Base-by-base conservation (phyloP, 2,797 vertebrate species). In the Macropus fuliginosus region DNA sequence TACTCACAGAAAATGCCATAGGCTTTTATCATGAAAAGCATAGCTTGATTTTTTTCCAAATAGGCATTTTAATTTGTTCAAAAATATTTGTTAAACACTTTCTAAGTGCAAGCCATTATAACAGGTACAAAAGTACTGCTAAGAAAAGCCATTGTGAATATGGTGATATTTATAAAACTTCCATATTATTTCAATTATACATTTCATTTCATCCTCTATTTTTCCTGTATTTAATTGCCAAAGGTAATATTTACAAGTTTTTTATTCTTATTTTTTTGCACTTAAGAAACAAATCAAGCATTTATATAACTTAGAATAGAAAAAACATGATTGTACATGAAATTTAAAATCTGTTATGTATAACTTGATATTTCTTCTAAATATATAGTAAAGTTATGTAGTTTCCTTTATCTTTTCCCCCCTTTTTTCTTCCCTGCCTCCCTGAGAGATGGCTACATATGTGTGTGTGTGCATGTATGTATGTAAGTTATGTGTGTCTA, bases 1-100 rank as follows among this genome's bases (percentile, higher is more conserved):
- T 29, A 40, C 24, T 28, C 24, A 56, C 10, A 93, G 5, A 81
- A 95, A 94, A 94, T 93, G 0, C 13, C 94, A 95, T 92, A 95
- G 57, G 94, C 16, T 28, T 46, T 95, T 95, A 55, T 92, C 91
- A 56, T 57, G 4, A 0, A 93, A 31, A 10, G 66, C 3, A n/a
- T 50, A 55, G 56, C 94, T 96, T 11, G 21, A 24, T 90, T 10
- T 52, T 52, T 55, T 9, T 91, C 55, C 87, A 93, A 55, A 57
- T 13, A 29, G 46, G 55, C 5, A 29, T 94, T 52, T 28, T 93
- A 62, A 27, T 40, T 91, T 81, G 89, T 40, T 93, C 55, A 93
- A 92, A 87, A 18, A 52, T 59, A 31, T 40, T 81, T 93, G 92
- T 56, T 93, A 62, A 93, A 46, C 6, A 93, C 4, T 12, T 94